These are phyloP conservation scores for Microcaecilia unicolor DNA, from an alignment of 2,797 vertebrate species.

Conservation along the genomic window DNA sequence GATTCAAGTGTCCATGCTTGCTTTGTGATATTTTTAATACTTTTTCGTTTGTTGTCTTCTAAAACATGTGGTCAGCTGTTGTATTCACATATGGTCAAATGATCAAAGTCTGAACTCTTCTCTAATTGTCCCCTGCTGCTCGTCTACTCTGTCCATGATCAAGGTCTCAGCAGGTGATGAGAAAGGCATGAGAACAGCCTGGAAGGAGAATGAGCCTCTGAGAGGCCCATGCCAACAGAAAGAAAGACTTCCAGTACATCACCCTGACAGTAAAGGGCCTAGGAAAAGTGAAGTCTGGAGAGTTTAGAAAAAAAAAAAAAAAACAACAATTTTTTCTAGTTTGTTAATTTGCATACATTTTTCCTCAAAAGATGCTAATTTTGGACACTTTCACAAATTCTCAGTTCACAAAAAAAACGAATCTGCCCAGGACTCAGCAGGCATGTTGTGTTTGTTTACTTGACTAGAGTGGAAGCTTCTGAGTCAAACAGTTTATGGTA, in stretches of 20 bases:
- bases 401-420: constrained; percentile 29
- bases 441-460: constrained; percentile 59
- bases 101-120: constrained; percentile 96
- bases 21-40: constrained; percentile 63
- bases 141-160: constrained; percentile 93
- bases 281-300: constrained; percentile 91
- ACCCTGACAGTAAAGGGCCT: constrained; percentile 92
- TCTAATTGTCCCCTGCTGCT: constrained; percentile 98
- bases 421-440: constrained; percentile 41
- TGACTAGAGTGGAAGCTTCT: constrained; percentile 75
- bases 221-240: constrained; percentile 95
- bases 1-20: constrained; percentile 69
- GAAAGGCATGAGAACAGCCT: constrained; percentile 93
- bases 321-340: constrained; percentile 63
- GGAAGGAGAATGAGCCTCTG: constrained; percentile 87
- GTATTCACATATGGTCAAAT: constrained; percentile 99
- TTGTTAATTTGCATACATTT: constrained; percentile 48
- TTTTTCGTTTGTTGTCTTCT: constrained; percentile 89
- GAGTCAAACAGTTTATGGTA: constrained; percentile 82
- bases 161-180: constrained; percentile 99
- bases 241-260: constrained; percentile 99
- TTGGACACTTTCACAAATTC: constrained; percentile 16
- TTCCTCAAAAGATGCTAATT: constrained; percentile 42
- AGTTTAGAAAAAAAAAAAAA: no score
- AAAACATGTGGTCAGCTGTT: constrained; percentile 99